Percentiles rank a stretch among this genome's conserved stretches.
Conservation (phyloP, 2,888 invertebrate genomes). For the Aquatica leii region DNA sequence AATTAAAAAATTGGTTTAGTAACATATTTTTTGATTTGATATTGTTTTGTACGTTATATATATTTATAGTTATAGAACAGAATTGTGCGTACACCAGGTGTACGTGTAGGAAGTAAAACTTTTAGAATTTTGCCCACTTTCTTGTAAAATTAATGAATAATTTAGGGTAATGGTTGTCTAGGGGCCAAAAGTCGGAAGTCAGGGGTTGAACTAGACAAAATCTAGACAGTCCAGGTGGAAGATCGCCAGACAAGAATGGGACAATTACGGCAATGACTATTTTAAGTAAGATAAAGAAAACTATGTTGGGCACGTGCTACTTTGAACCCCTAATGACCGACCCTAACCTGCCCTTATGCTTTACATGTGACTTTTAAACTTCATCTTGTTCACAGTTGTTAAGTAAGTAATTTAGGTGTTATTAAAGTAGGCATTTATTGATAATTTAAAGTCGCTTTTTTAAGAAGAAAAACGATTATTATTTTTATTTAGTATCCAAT, state of each 20-base stretch:
- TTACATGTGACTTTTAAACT: slow-evolving; percentile 29
- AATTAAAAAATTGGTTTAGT: too few species aligned
- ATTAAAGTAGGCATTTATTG: not conserved
- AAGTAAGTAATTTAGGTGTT: slow-evolving; percentile 13
- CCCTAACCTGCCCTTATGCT: slow-evolving; percentile 31
- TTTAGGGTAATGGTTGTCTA: slow-evolving; percentile 28
- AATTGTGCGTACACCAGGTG: too few species aligned
- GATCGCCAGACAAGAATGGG: slow-evolving; percentile 21
- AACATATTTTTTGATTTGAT: too few species aligned
- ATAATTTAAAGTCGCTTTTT: too few species aligned
- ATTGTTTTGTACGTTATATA: too few species aligned
- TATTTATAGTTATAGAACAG: too few species aligned
- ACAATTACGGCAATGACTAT: slow-evolving; percentile 13
- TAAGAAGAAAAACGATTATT: too few species aligned
- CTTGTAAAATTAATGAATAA: slow-evolving; percentile 31
- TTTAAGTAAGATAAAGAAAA: slow-evolving; percentile 19
- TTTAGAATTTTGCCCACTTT: slow-evolving; percentile 6
- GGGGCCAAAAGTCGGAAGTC: slow-evolving; percentile 39
- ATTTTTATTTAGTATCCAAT: too few species aligned
- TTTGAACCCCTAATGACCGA: slow-evolving; percentile 31
- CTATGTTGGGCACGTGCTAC: slow-evolving; percentile 27
- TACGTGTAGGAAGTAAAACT: slow-evolving; percentile 7
- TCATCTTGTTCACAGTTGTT: slow-evolving; percentile 28
- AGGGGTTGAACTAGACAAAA: slow-evolving; percentile 39
- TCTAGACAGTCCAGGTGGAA: slow-evolving; percentile 42